A percentile compares a stretch with the other conserved stretches of the same genome.
phyloP scores from a whole-genome alignment of 1,140 invertebrate species.

The Holcopasites calliopsidis region DNA sequence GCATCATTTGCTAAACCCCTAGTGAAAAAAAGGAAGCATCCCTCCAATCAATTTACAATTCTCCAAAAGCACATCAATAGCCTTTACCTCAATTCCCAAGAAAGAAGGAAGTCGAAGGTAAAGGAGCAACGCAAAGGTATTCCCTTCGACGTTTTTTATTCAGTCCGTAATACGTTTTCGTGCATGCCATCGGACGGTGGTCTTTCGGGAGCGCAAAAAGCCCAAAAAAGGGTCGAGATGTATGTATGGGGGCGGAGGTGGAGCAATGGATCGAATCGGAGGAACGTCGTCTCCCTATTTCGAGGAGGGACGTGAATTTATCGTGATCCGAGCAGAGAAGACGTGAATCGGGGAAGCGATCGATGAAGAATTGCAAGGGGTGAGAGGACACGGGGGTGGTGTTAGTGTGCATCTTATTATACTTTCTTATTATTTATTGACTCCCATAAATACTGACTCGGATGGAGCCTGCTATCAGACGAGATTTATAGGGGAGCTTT shows the following conservation, averaged over 20 bases:
- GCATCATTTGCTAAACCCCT: no score
- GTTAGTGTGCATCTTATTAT: constrained; percentile 54
- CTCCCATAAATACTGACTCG: constrained; percentile 47
- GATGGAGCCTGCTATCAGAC: background rate
- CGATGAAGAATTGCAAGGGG: no score
- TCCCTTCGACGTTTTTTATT: no score
- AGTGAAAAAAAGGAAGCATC: background rate
- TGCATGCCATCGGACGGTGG: background rate
- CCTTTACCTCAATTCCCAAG: background rate
- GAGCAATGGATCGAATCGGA: background rate
- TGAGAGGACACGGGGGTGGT: background rate
- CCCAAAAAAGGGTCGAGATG: background rate
- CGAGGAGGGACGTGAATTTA: constrained; percentile 48
- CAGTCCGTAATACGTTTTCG: constrained; percentile 10
- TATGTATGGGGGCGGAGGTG: background rate
- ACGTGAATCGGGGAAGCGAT: constrained; percentile 25
- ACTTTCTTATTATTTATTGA: constrained; percentile 63
- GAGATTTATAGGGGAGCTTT: constrained; percentile 43
- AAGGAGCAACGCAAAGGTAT: no score
- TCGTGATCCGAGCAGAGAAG: background rate
- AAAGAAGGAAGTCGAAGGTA: constrained; percentile 1
- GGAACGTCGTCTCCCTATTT: background rate
- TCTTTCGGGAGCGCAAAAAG: background rate
- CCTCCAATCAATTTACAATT: constrained; percentile 2
- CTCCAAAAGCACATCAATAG: background rate